These are phyloP conservation scores for Collichthys lucidus DNA, from an alignment of 2,113 vertebrate species.

Conservation along the genomic window DNA sequence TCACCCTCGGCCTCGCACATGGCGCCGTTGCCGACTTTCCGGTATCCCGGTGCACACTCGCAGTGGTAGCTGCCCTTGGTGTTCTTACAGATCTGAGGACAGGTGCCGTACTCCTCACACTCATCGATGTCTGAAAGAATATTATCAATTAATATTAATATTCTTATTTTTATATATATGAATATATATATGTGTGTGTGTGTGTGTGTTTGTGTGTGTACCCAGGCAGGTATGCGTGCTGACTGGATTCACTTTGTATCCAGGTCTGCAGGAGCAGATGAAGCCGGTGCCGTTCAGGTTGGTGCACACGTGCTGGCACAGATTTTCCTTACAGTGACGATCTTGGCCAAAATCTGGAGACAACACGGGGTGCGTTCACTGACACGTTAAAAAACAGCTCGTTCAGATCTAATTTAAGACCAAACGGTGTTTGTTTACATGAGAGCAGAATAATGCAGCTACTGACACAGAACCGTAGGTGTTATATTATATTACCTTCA, in stretches of 20 bases:
- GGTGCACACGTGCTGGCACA: slow-evolving; percentile 92
- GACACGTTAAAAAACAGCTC: slow-evolving; percentile 1
- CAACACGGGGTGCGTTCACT: slow-evolving; percentile 13
- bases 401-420: background rate
- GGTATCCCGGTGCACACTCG: slow-evolving; percentile 90
- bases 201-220: slow-evolving; percentile 39
- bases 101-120: slow-evolving; percentile 88
- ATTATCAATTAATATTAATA: too few relatives aligned
- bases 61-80: slow-evolving; percentile 93
- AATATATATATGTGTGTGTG: too few relatives aligned
- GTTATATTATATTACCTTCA: too few relatives aligned
- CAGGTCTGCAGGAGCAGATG: slow-evolving; percentile 90
- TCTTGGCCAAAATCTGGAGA: slow-evolving; percentile 85
- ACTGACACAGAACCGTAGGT: background rate
- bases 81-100: slow-evolving; percentile 91
- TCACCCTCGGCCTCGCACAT: slow-evolving; percentile 91
- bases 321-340: slow-evolving; percentile 90
- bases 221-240: slow-evolving; percentile 87
- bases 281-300: slow-evolving; percentile 90
- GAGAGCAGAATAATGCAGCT: background rate
- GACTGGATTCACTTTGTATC: slow-evolving; percentile 85
- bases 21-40: slow-evolving; percentile 85
- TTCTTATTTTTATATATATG: too few relatives aligned
- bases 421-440: background rate
- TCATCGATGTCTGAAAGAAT: slow-evolving; percentile 89